Evolutionary conservation across 2,113 vertebrate genomes (phyloP).

Genomic region (Agapornis roseicollis): DNA sequence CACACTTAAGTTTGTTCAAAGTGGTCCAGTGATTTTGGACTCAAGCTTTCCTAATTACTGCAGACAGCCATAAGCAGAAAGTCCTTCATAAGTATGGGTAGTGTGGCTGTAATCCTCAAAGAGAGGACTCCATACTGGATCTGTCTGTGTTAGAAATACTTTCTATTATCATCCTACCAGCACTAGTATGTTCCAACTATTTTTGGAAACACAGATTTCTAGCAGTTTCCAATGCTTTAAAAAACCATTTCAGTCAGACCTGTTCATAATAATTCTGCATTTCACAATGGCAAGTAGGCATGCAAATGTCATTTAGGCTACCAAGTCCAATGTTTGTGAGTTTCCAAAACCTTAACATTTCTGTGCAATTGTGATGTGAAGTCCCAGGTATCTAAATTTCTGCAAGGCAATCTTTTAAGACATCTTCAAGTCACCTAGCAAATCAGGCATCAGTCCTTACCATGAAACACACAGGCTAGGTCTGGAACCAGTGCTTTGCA

Average conservation of each 20-base stretch:
- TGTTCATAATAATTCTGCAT: neutral
- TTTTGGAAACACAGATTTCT: neutral
- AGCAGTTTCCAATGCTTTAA: neutral
- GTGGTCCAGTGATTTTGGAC: neutral
- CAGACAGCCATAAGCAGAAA: neutral
- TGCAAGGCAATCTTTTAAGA: neutral
- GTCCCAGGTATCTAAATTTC: neutral
- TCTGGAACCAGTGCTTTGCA: neutral
- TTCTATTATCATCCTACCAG: neutral
- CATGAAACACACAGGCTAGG: neutral
- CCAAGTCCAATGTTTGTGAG: neutral
- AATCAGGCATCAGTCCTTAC: neutral
- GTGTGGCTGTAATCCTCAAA: neutral
- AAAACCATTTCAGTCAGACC: neutral
- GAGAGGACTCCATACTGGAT: neutral
- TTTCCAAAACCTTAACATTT: neutral
- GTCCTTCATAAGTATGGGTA: accelerated
- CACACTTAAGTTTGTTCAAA: neutral
- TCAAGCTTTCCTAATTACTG: neutral
- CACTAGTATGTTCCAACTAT: neutral
- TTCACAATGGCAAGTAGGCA: neutral
- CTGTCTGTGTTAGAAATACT: neutral
- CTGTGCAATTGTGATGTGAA: neutral
- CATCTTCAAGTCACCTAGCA: neutral
- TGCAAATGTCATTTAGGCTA: neutral